Conservation (phyloP, 1,140 invertebrate species). For the Phocides pigmalion region DNA sequence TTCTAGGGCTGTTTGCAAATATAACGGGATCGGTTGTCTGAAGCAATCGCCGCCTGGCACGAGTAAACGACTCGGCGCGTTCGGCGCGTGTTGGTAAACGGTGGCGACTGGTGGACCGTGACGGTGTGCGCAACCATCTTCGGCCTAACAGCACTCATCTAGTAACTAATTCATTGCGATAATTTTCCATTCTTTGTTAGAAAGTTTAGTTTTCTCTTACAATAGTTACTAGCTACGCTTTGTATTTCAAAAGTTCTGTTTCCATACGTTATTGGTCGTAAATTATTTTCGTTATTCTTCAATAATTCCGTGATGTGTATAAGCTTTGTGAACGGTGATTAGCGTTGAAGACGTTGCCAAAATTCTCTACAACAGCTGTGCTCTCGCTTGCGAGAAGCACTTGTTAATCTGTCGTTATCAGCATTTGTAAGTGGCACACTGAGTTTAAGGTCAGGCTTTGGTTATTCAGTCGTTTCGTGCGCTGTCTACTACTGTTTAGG, state of each 20-base stretch:
- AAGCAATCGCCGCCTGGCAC: slow-evolving; percentile 45
- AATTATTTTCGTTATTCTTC: background rate
- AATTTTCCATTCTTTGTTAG: slow-evolving; percentile 38
- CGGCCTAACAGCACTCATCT: slow-evolving; percentile 54
- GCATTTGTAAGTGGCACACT: slow-evolving; percentile 40
- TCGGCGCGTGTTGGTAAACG: slow-evolving; percentile 56
- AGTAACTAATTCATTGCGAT: slow-evolving; percentile 45
- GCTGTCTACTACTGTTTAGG: slow-evolving; percentile 61
- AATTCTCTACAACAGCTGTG: slow-evolving; percentile 1
- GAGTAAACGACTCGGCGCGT: slow-evolving; percentile 48
- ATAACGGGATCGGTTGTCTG: slow-evolving; percentile 44
- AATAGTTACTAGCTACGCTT: slow-evolving; percentile 7
- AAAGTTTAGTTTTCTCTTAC: slow-evolving; percentile 32
- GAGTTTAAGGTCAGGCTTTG: slow-evolving; percentile 64
- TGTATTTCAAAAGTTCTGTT: slow-evolving; percentile 9
- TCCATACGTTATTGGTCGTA: background rate
- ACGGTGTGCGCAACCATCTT: slow-evolving; percentile 65
- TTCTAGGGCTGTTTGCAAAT: slow-evolving; percentile 8
- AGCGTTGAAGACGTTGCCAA: slow-evolving; percentile 6
- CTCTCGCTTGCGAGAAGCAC: slow-evolving; percentile 29
- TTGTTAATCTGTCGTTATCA: slow-evolving; percentile 33
- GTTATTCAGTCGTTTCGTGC: slow-evolving; percentile 58
- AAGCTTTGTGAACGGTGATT: background rate
- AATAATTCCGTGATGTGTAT: background rate
- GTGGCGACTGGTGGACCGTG: slow-evolving; percentile 61